Evolutionary conservation across 2,113 vertebrate species (phyloP).

Genomic region (Gnathonemus echidnorhynchus): DNA sequence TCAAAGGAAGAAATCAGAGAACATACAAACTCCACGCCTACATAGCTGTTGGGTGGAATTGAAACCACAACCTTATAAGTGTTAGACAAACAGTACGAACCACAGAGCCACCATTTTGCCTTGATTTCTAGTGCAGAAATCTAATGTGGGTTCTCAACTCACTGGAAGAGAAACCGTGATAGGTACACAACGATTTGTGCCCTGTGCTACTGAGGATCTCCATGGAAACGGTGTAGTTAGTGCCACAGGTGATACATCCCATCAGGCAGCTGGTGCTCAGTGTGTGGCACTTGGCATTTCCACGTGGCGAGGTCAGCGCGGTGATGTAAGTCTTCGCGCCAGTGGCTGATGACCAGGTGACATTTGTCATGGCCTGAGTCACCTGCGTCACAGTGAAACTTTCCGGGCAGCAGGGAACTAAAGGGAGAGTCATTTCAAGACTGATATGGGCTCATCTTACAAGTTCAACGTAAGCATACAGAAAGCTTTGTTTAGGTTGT

Average conservation of each 20-base stretch:
- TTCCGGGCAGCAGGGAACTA: slow-evolving; percentile 80
- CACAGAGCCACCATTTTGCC: background rate
- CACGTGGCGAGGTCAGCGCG: slow-evolving; percentile 63
- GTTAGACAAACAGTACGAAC: background rate
- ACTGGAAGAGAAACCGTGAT: slow-evolving; percentile 78
- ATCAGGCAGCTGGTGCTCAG: slow-evolving; percentile 74
- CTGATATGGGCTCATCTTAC: background rate
- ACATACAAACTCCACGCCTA: background rate
- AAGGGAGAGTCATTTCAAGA: background rate
- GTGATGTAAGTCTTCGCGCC: slow-evolving; percentile 66
- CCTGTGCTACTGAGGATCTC: slow-evolving; percentile 72
- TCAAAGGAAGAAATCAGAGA: background rate
- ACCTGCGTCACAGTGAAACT: slow-evolving; percentile 65
- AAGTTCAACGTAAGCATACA: background rate
- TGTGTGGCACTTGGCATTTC: slow-evolving; percentile 78
- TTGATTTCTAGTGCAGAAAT: background rate
- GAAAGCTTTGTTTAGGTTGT: background rate
- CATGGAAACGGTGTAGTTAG: slow-evolving; percentile 75
- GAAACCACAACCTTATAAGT: background rate
- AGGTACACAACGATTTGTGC: slow-evolving; percentile 59
- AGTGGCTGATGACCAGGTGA: slow-evolving; percentile 72
- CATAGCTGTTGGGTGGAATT: background rate
- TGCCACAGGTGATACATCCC: slow-evolving; percentile 82
- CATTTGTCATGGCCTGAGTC: slow-evolving; percentile 75
- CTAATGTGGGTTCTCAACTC: slow-evolving; percentile 41